Evolutionary conservation across 2,888 invertebrate genomes (phyloP).

Genomic region (Ectropis crepuscularia): DNA sequence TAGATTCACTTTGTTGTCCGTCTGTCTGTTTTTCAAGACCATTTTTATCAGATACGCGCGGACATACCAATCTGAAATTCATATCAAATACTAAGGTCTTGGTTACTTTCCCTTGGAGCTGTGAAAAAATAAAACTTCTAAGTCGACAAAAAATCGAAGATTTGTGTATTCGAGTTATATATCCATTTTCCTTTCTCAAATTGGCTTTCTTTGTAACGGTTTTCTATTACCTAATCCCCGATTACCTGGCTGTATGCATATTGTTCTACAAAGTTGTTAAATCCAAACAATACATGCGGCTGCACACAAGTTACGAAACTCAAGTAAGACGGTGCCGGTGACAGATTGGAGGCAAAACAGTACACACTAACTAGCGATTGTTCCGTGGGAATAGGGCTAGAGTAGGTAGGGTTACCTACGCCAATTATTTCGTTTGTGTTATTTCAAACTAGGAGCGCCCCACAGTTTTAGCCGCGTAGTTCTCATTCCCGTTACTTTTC

Average conservation of each 20-base stretch:
- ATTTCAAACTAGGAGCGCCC: no score
- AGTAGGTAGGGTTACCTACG: slow-evolving; percentile 36
- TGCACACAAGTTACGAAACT: slow-evolving; percentile 72
- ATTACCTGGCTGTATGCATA: slow-evolving; percentile 13
- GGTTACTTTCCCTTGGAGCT: no score
- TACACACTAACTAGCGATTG: slow-evolving; percentile 56
- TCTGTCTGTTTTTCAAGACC: no score
- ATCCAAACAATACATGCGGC: slow-evolving; percentile 60
- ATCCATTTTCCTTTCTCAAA: background rate
- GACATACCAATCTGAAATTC: no score
- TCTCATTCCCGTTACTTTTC: no score
- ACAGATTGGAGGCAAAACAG: slow-evolving; percentile 73
- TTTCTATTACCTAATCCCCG: slow-evolving; percentile 15
- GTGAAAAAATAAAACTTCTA: no score
- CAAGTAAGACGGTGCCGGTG: slow-evolving; percentile 38
- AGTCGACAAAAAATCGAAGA: background rate
- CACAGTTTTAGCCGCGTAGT: no score
- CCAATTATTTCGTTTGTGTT: background rate
- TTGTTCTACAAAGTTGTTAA: slow-evolving; percentile 32
- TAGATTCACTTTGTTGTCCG: no score
- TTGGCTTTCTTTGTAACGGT: background rate
- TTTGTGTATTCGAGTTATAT: background rate
- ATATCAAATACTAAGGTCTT: no score
- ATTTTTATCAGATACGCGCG: no score
- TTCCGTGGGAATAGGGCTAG: slow-evolving; percentile 65